Evolutionary conservation across 2,888 invertebrate species (phyloP), one percentile per base, ranked within the genome.

Genomic region (Allolobophora icterica): DNA sequence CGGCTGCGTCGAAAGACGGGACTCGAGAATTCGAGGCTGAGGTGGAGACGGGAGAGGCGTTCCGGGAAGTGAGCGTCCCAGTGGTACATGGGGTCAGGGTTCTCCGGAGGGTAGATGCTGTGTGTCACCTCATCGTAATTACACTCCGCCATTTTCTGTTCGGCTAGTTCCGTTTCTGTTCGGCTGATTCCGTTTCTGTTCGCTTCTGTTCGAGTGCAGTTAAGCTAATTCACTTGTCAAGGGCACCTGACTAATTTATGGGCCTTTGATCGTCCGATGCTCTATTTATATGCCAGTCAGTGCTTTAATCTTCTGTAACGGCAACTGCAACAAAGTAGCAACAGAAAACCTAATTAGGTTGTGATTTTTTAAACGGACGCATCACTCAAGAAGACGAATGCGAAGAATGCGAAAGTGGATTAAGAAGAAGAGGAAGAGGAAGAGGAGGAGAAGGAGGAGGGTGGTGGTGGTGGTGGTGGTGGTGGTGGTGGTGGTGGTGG

Each of bases 1-100:
- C 95, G 96, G 93, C 96, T 96, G 89, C 95, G 93, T 17, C 91
- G 89, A n/a, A 89, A 89, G 33, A 35, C 35, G 33, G 94, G 94
- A 13, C 94, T 93, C 0, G 94, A 93, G 91, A 93, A 94, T 87
- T 95, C 95, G 35, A 93, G 93, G 91, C 93, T 94, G 91, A 94
- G 92, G 94, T 96, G 96, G 93, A 97, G 95, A 90, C 96, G 95
- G 90, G 97, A 97, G 95, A 97, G 96, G 34, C 96, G 96, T 95
- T 97, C 97, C n/a, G 97, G 97, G 95, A 97, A 97, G 93, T 97
- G 97, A 6, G 97, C 96, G 94, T 97, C 97, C 96, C 97, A 95
- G 92, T 94, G 93, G 91, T 94, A 95, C 91, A 95, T 92, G 0
- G 95, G 95, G 92, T 95, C 95, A 40, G 91, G 90, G 90, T 90